Conservation (phyloP, 2,888 invertebrate species). For the Cordilura impudica region DNA sequence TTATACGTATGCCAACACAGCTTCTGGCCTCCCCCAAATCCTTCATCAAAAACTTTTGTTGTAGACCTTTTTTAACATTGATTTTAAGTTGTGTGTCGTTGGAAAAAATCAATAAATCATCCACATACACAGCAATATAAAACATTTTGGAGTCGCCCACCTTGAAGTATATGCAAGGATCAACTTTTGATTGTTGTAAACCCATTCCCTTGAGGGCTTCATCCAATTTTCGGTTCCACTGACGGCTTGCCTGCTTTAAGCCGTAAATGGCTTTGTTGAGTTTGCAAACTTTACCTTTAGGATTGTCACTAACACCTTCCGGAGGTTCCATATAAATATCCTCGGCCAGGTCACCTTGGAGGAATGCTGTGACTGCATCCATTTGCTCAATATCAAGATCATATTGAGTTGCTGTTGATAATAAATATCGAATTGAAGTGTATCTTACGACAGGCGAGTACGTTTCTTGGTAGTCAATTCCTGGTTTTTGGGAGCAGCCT, state of each 20-base stretch:
- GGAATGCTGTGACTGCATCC: slow-evolving; percentile 58
- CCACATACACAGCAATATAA: slow-evolving; percentile 38
- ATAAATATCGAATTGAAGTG: too few relatives aligned
- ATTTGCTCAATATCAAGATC: slow-evolving; percentile 48
- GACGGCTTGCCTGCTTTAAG: slow-evolving; percentile 58
- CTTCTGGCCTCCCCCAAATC: too few relatives aligned
- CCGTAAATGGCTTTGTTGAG: slow-evolving; percentile 60
- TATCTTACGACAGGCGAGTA: slow-evolving; percentile 56
- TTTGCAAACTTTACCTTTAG: slow-evolving; percentile 46
- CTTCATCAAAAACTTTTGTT: background rate
- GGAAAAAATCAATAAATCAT: slow-evolving; percentile 38
- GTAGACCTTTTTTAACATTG: too few relatives aligned
- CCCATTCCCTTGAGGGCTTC: slow-evolving; percentile 24
- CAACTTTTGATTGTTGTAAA: slow-evolving; percentile 7
- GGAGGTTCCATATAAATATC: slow-evolving; percentile 46
- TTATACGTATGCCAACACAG: slow-evolving; percentile 6
- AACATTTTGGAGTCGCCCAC: slow-evolving; percentile 13
- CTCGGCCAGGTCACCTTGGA: slow-evolving; percentile 53
- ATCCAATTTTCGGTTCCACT: slow-evolving; percentile 52
- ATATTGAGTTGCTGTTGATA: too few relatives aligned
- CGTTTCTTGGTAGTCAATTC: slow-evolving; percentile 57
- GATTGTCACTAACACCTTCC: slow-evolving; percentile 3
- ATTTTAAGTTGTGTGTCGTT: slow-evolving; percentile 15
- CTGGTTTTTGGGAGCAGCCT: too few relatives aligned
- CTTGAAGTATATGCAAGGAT: slow-evolving; percentile 40